phyloP scores from a whole-genome alignment of 1,140 invertebrate genomes.

The Helicoverpa armigera region DNA sequence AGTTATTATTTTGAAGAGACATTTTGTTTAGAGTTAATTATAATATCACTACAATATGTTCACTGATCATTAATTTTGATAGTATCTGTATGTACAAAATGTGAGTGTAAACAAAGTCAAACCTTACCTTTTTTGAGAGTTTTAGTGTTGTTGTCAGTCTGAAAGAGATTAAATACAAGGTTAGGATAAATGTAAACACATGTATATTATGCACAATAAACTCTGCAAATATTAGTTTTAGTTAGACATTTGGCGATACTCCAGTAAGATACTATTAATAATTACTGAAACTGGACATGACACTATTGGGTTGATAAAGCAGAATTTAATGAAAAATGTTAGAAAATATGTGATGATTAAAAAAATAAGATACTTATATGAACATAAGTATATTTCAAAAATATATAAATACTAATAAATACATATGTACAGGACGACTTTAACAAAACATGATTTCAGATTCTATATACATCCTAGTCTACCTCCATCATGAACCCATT shows the following conservation, averaged over 20 bases:
- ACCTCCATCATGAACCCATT: slow-evolving; percentile 81
- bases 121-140: slow-evolving; percentile 80
- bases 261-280: slow-evolving; percentile 50
- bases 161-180: slow-evolving; percentile 69
- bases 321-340: slow-evolving; percentile 52
- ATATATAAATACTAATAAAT: slow-evolving; percentile 35
- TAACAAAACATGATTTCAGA: background rate
- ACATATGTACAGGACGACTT: slow-evolving; percentile 19
- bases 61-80: slow-evolving; percentile 1
- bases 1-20: background rate
- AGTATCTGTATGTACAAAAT: background rate
- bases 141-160: slow-evolving; percentile 80
- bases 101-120: slow-evolving; percentile 1
- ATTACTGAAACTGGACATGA: slow-evolving; percentile 16
- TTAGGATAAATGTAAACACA: slow-evolving; percentile 25
- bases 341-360: slow-evolving; percentile 62
- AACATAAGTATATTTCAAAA: slow-evolving; percentile 47
- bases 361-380: slow-evolving; percentile 61
- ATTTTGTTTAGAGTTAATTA: background rate
- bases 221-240: background rate
- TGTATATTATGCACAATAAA: background rate
- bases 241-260: slow-evolving; percentile 49
- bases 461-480: slow-evolving; percentile 63
- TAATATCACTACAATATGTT: background rate
- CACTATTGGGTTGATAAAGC: slow-evolving; percentile 27